A percentile compares a stretch with the other conserved stretches of the same genome.
phyloP scores from a whole-genome alignment of 2,797 vertebrate genomes.

The Eulemur rubriventer region DNA sequence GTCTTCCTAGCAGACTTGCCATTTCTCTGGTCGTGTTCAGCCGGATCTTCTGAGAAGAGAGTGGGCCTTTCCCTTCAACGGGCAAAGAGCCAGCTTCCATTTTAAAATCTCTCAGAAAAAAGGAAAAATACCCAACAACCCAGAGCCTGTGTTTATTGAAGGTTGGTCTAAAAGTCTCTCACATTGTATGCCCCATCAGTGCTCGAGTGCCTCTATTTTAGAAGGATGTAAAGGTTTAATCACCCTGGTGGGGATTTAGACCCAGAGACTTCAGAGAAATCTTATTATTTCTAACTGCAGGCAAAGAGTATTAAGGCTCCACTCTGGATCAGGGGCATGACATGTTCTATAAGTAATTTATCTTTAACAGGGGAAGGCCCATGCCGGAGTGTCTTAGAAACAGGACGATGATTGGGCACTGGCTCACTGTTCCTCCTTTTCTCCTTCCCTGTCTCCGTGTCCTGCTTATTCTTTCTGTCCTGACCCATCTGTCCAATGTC shows the following conservation, averaged over 20 bases:
- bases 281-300: slow-evolving; percentile 83
- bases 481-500: neutral
- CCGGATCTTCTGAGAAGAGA: slow-evolving; percentile 46
- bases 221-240: slow-evolving; percentile 79
- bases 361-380: slow-evolving; percentile 74
- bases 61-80: slow-evolving; percentile 33
- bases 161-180: slow-evolving; percentile 71
- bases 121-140: slow-evolving; percentile 46
- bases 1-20: slow-evolving; percentile 56
- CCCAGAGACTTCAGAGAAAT: slow-evolving; percentile 80
- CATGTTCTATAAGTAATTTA: slow-evolving; percentile 79
- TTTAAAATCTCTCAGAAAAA: slow-evolving; percentile 58
- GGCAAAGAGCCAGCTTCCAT: slow-evolving; percentile 66
- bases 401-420: slow-evolving; percentile 28
- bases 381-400: slow-evolving; percentile 68
- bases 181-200: slow-evolving; percentile 53
- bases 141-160: slow-evolving; percentile 76
- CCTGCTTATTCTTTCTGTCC: slow-evolving; percentile 43
- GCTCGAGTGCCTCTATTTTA: slow-evolving; percentile 70
- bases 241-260: slow-evolving; percentile 81
- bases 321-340: slow-evolving; percentile 78
- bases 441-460: slow-evolving; percentile 30
- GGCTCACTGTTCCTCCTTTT: slow-evolving; percentile 46
- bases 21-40: slow-evolving; percentile 42
- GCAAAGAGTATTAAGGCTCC: slow-evolving; percentile 79